phyloP scores from a whole-genome alignment of 2,113 vertebrate species.

The Hippolais icterina region DNA sequence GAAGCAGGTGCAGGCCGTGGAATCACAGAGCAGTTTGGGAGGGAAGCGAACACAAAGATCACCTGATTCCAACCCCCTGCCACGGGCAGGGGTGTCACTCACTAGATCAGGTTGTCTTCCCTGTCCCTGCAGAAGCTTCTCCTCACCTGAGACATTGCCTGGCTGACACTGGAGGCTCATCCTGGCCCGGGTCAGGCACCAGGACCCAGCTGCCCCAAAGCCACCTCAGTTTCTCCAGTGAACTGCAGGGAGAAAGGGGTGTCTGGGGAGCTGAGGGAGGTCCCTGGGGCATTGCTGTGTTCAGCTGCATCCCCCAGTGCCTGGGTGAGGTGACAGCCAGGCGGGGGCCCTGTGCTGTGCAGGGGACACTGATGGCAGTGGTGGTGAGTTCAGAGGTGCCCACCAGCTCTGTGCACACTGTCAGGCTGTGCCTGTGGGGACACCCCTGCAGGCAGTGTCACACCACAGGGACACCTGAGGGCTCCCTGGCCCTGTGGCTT shows the following conservation, averaged over 20 bases:
- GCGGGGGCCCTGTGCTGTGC: neutral
- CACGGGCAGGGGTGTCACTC: neutral
- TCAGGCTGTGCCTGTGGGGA: neutral
- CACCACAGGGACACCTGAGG: rapidly evolving
- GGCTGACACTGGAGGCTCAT: neutral
- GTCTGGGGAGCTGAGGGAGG: neutral
- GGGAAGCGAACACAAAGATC: neutral
- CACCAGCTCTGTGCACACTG: neutral
- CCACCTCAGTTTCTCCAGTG: neutral
- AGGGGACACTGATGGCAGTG: neutral
- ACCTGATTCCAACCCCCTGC: neutral
- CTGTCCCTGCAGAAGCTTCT: neutral
- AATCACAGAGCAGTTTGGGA: neutral
- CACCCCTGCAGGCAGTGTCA: neutral
- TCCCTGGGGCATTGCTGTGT: neutral
- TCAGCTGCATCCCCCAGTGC: neutral
- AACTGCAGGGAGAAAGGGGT: neutral
- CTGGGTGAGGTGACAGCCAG: neutral
- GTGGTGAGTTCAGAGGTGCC: neutral
- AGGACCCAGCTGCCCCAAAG: neutral
- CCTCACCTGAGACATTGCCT: rapidly evolving
- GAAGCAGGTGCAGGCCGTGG: neutral
- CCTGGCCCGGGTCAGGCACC: neutral
- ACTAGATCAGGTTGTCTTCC: neutral
- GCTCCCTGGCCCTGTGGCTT: neutral